Percentiles rank a stretch among this genome's conserved stretches.
Evolutionary conservation across 1,140 invertebrate species (phyloP).

Genomic region (Linepithema humile): DNA sequence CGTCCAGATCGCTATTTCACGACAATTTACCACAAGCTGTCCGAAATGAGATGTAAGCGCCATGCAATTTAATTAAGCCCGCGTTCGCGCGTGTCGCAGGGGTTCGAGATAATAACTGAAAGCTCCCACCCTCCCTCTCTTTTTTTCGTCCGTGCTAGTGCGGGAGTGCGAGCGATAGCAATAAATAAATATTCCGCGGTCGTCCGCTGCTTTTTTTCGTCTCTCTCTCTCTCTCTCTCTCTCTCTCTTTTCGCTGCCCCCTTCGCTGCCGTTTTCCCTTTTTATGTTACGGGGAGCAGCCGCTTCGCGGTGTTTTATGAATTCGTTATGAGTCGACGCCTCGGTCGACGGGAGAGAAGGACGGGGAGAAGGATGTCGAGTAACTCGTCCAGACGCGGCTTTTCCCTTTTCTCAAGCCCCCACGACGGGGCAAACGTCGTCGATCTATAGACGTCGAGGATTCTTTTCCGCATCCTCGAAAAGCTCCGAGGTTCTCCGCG

Average conservation of each 20-base stretch:
- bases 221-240: neutral
- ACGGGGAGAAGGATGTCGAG: constrained; percentile 2
- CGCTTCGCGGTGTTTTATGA: constrained; percentile 70
- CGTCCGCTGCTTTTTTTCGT: neutral
- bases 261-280: constrained; percentile 6
- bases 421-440: neutral
- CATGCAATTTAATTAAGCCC: constrained; percentile 70
- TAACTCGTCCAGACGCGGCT: neutral
- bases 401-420: neutral
- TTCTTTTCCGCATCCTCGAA: constrained; percentile 47
- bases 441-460: constrained; percentile 6
- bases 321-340: constrained; percentile 73
- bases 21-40: constrained; percentile 65
- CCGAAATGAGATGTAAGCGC: constrained; percentile 63
- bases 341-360: constrained; percentile 8
- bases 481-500: constrained; percentile 47
- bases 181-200: constrained; percentile 68
- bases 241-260: too few species aligned
- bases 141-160: neutral
- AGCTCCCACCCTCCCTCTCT: too few species aligned
- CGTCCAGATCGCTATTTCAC: constrained; percentile 56
- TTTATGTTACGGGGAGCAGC: constrained; percentile 2
- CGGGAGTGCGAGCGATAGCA: constrained; percentile 9
- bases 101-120: neutral
- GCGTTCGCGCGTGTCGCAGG: constrained; percentile 19